Percentiles rank a stretch among this genome's conserved stretches.
phyloP scores from a whole-genome alignment of 2,797 vertebrate species.

The Buceros bicornis region DNA sequence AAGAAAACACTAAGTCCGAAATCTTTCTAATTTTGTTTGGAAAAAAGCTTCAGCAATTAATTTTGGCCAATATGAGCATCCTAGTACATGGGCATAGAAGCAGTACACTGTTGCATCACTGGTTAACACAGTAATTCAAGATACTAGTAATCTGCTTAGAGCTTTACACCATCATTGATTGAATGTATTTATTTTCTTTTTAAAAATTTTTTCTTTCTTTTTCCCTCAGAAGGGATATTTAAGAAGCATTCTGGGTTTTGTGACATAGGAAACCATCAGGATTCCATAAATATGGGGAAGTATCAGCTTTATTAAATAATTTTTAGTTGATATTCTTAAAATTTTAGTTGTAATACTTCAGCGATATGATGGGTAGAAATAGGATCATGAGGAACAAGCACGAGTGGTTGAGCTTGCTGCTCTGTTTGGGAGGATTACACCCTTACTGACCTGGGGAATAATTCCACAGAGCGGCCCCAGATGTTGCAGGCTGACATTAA shows the following conservation, averaged over 20 bases:
- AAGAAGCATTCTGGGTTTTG: neutral
- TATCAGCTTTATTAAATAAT: neutral
- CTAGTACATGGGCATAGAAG: neutral
- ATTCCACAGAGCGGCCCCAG: neutral
- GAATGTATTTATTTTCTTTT: neutral
- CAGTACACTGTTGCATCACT: neutral
- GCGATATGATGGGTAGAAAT: neutral
- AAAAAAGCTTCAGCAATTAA: neutral
- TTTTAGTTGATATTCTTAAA: neutral
- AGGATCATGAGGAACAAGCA: neutral
- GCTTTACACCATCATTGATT: neutral
- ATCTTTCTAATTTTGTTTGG: neutral
- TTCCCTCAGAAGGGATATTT: neutral
- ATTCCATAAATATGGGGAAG: neutral
- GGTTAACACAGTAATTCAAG: neutral
- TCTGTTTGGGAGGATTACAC: neutral
- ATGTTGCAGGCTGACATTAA: neutral
- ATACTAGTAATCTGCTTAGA: neutral
- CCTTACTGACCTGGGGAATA: neutral
- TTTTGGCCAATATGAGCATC: neutral
- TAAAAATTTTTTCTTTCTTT: neutral
- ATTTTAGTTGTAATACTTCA: neutral
- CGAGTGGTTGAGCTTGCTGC: neutral
- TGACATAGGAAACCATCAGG: neutral
- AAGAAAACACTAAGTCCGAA: conserved; percentile 1